Conservation (phyloP, 2,888 invertebrate species). For the Ephialtes manifestator region DNA sequence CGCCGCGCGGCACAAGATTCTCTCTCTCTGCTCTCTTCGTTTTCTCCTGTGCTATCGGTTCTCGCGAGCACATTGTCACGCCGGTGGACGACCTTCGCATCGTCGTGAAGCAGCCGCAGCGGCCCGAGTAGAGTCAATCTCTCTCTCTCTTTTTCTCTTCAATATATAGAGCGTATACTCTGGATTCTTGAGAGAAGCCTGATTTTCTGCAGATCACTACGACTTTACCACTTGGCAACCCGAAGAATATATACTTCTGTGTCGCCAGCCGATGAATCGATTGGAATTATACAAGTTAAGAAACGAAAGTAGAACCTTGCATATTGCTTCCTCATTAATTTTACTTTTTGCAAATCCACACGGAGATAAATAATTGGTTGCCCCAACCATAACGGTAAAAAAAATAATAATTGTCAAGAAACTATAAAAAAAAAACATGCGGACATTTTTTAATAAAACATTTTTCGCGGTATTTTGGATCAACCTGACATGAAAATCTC, state of each 20-base stretch:
- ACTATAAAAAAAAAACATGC: no score
- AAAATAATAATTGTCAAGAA: no score
- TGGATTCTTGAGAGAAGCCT: slow-evolving; percentile 38
- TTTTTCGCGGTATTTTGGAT: no score
- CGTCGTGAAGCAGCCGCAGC: slow-evolving; percentile 24
- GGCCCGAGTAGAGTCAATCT: slow-evolving; percentile 12
- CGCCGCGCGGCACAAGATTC: slow-evolving; percentile 26
- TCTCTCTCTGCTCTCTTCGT: slow-evolving; percentile 10
- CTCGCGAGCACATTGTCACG: slow-evolving; percentile 62
- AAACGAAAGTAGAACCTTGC: neutral
- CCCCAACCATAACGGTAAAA: no score
- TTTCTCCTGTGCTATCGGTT: slow-evolving; percentile 42
- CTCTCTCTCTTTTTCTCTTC: neutral
- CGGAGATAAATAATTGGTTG: no score
- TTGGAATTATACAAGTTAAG: slow-evolving; percentile 29
- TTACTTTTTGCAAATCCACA: no score
- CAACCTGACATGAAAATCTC: no score
- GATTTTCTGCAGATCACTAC: slow-evolving; percentile 43
- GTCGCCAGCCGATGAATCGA: slow-evolving; percentile 24
- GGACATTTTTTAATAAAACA: no score
- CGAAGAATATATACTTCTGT: slow-evolving; percentile 6
- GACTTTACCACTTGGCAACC: neutral
- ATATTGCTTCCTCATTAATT: no score
- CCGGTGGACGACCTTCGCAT: slow-evolving; percentile 57
- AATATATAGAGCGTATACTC: neutral